These are phyloP conservation scores for Drosophila niveifrons DNA, from an alignment of 2,888 invertebrate genomes.

Conservation along the genomic window DNA sequence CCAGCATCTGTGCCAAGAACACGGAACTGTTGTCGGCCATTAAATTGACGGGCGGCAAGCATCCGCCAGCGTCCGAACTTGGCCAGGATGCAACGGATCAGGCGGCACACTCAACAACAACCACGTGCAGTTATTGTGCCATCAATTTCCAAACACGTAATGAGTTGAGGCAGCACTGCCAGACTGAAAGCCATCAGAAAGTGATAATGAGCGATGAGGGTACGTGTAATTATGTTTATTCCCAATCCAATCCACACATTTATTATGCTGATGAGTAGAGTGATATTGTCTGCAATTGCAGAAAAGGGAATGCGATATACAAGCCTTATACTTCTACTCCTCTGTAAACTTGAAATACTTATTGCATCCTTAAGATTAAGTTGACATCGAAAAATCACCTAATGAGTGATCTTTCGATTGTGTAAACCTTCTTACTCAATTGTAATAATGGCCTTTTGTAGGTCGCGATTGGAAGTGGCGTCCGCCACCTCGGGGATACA, in stretches of 20 bases:
- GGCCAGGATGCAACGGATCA: slow-evolving; percentile 46
- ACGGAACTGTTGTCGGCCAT: slow-evolving; percentile 81
- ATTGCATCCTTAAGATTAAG: neutral
- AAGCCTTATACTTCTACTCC: too few relatives aligned
- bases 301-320: too few relatives aligned
- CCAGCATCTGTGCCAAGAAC: slow-evolving; percentile 69
- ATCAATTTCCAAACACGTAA: slow-evolving; percentile 86
- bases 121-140: slow-evolving; percentile 87
- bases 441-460: slow-evolving; percentile 44
- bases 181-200: slow-evolving; percentile 88
- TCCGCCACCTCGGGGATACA: slow-evolving; percentile 89
- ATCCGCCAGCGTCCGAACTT: slow-evolving; percentile 41
- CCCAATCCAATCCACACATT: neutral
- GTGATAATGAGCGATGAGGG: slow-evolving; percentile 90
- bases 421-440: neutral
- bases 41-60: slow-evolving; percentile 77
- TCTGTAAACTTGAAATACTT: too few relatives aligned
- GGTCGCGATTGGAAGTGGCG: slow-evolving; percentile 89
- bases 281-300: too few relatives aligned
- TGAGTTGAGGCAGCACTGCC: slow-evolving; percentile 87
- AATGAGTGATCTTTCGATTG: neutral
- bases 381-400: neutral
- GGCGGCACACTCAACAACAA: slow-evolving; percentile 50
- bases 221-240: slow-evolving; percentile 23
- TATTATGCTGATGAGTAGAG: too few relatives aligned